Percentiles rank a stretch among this genome's conserved stretches.
Evolutionary conservation across 2,888 invertebrate species (phyloP).

Genomic region (Sinotaia quadrata): DNA sequence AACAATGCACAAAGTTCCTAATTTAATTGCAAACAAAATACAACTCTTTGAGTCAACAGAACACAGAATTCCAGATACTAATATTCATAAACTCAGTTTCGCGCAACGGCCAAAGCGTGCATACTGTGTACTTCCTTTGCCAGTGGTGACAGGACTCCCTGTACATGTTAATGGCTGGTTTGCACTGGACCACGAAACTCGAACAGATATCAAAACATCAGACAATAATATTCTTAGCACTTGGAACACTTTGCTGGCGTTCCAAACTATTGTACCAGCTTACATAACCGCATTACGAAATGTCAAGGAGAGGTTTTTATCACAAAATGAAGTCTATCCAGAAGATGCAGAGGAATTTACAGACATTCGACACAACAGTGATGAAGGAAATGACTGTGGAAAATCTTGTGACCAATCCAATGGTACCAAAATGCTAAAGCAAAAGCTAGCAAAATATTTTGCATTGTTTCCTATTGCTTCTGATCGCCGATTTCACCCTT

Average conservation of each 20-base stretch:
- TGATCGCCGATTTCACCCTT: too few species aligned
- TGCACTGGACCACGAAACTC: conserved; percentile 27
- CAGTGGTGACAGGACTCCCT: conserved; percentile 20
- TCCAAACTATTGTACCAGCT: conserved; percentile 12
- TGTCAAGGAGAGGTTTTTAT: neutral
- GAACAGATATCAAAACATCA: conserved; percentile 7
- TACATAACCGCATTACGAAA: conserved; percentile 18
- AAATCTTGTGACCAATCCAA: too few species aligned
- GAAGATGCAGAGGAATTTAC: too few species aligned
- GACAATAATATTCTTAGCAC: neutral
- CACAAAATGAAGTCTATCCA: neutral
- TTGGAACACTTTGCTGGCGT: conserved; percentile 18
- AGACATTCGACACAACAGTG: neutral
- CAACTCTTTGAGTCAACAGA: too few species aligned
- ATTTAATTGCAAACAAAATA: too few species aligned
- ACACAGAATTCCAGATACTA: conserved; percentile 1
- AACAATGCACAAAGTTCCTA: too few species aligned
- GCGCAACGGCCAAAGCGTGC: too few species aligned
- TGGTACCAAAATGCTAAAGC: too few species aligned
- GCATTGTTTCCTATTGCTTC: too few species aligned
- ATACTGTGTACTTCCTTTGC: conserved; percentile 23
- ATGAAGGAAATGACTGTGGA: conserved; percentile 1
- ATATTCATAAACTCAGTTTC: conserved; percentile 21
- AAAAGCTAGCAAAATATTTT: too few species aligned
- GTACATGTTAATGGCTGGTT: conserved; percentile 25